A percentile compares a stretch with the other conserved stretches of the same genome.
Evolutionary conservation across 2,797 vertebrate genomes (phyloP).

Genomic region (Pipistrellus pipistrellus): DNA sequence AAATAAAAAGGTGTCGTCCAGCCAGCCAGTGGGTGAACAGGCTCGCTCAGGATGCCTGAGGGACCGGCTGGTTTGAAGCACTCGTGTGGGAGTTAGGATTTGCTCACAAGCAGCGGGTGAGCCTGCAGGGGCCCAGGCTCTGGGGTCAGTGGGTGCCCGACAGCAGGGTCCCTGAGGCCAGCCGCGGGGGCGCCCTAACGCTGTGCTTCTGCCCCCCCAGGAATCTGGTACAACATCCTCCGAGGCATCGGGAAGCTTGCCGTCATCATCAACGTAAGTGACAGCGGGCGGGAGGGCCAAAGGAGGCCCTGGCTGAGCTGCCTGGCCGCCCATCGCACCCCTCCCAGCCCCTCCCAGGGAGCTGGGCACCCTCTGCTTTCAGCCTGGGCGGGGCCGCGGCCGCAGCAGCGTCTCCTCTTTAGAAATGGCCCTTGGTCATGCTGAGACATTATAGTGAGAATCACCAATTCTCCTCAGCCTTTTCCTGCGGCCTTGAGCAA

Average conservation of each 20-base stretch:
- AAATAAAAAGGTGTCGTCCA: neutral
- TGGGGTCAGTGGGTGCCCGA: neutral
- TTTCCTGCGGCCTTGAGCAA: neutral
- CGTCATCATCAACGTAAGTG: slow-evolving; percentile 98
- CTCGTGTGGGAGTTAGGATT: neutral
- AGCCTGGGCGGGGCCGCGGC: fast-evolving
- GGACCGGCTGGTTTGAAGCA: fast-evolving
- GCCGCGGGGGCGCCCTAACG: neutral
- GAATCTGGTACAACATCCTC: slow-evolving; percentile 99
- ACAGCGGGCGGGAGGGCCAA: fast-evolving
- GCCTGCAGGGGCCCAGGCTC: neutral
- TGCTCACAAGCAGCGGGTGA: neutral
- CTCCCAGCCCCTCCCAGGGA: fast-evolving
- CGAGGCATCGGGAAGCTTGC: slow-evolving; percentile 97
- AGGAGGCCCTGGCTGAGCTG: too few species aligned
- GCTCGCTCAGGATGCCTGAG: fast-evolving
- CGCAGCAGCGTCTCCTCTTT: fast-evolving
- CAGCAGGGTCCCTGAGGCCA: neutral
- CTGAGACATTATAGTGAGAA: fast-evolving
- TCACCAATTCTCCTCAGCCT: fast-evolving
- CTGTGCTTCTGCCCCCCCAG: slow-evolving; percentile 83
- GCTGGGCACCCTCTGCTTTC: neutral
- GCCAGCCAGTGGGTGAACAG: neutral
- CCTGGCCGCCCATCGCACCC: neutral
- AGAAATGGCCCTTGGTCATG: fast-evolving